Base-by-base conservation (phyloP, 2,797 vertebrate genomes). In the Phalanger gymnotis region DNA sequence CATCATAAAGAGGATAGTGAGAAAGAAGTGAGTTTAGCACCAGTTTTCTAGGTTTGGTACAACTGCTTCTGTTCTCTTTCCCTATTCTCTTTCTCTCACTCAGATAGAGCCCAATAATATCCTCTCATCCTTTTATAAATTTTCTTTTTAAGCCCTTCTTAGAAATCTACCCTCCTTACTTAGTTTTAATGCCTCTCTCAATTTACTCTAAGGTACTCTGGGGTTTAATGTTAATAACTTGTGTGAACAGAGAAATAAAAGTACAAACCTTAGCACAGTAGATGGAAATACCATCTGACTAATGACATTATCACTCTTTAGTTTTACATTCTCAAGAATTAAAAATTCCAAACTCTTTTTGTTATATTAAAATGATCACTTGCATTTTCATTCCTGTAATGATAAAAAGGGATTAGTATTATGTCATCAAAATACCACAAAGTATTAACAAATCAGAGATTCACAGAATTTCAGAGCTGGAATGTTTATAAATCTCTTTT, bases 401-500 rank as follows among this genome's bases (percentile, higher is more conserved):
- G 19, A 81, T 34, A 92, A 0, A 14, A 91, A 93, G 95, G 30
- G 4, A 4, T 95, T 90, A 30, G 53, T 0, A 9, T 12, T 57
- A 51, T 27, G 9, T 87, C 34, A 52, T 81, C 22, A 0, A 87
- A 51, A 54, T 61, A 25, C 58, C 11, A 0, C 54, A 93, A 94
- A 87, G 22, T 87, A 87, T 87, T 51, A 47, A 51, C 1, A 51
- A 87, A 87, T 51, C 73, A 87, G 40, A 51, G 40, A 87, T 4
- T 87, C 22, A 87, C 40, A 87, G 25, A 47, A 87, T 51, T 47
- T 51, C 73, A 87, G 73, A 87, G 73, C 40, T 87, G 73, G 9
- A 87, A 87, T 87, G 22, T 87, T 53, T 95, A 93, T 92, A 89
- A 30, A 92, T 34, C 56, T 51, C 51, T 54, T 53, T 90, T 55